These are phyloP conservation scores for Epicampocera succincta DNA, from an alignment of 2,888 invertebrate genomes.

Conservation along the genomic window DNA sequence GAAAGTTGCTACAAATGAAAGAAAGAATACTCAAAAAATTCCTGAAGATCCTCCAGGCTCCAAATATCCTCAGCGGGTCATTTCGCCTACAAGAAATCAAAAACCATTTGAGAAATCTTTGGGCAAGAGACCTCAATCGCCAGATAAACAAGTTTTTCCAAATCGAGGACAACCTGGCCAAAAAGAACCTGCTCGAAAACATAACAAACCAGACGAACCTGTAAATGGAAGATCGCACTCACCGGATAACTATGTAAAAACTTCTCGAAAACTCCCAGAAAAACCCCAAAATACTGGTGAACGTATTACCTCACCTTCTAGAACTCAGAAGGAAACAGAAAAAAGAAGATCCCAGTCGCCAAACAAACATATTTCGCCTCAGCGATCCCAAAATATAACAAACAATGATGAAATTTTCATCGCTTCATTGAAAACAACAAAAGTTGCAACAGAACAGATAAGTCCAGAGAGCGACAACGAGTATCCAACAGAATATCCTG, in stretches of 20 bases:
- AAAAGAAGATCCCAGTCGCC: too few relatives aligned
- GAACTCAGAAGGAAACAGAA: too few relatives aligned
- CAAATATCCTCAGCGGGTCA: background rate
- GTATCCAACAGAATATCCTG: too few relatives aligned
- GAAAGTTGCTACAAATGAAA: background rate
- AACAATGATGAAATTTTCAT: background rate
- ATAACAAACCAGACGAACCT: too few relatives aligned
- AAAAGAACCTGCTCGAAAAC: too few relatives aligned
- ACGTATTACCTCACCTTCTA: too few relatives aligned
- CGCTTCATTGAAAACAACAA: slow-evolving; percentile 7
- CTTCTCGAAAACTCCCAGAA: too few relatives aligned
- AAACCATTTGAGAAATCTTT: background rate
- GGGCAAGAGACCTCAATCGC: background rate
- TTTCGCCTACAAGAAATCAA: slow-evolving; percentile 24
- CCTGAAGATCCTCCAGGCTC: background rate
- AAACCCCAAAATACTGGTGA: too few relatives aligned
- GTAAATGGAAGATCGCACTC: too few relatives aligned
- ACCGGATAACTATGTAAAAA: too few relatives aligned
- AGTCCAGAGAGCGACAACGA: background rate
- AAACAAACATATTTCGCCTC: slow-evolving; percentile 24
- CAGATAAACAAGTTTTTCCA: slow-evolving; percentile 25
- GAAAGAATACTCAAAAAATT: background rate
- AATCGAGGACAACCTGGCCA: too few relatives aligned
- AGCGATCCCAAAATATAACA: background rate
- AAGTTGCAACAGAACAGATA: background rate